Conservation (phyloP, 2,113 vertebrate species). For the Chaetorhynchus papuensis region DNA sequence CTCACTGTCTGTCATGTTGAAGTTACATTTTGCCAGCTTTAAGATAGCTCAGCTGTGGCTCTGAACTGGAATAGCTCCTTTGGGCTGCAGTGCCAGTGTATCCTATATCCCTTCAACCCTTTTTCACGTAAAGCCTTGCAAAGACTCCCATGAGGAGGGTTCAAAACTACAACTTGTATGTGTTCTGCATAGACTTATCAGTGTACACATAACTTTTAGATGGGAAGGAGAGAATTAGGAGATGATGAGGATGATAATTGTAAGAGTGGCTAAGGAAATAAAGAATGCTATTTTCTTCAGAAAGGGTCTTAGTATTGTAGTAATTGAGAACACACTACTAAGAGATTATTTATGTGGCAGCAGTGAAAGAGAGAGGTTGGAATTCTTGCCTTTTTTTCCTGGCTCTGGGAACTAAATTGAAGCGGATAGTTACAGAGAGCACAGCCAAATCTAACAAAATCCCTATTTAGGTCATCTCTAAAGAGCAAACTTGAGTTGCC, state of each 20-base stretch:
- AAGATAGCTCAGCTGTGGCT: neutral
- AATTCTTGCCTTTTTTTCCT: conserved; percentile 2
- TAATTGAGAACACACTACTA: neutral
- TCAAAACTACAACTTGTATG: neutral
- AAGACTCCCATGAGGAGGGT: neutral
- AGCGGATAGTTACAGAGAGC: neutral
- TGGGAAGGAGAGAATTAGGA: neutral
- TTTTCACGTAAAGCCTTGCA: neutral
- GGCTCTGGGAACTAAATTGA: neutral
- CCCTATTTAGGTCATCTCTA: conserved; percentile 6
- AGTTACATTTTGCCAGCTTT: neutral
- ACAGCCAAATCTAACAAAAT: conserved; percentile 24
- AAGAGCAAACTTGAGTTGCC: neutral
- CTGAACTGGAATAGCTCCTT: neutral
- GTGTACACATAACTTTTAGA: neutral
- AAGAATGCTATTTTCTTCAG: neutral
- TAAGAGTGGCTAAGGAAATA: neutral
- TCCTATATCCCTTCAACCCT: neutral
- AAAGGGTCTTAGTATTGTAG: neutral
- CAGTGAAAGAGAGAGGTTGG: neutral
- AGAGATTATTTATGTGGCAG: neutral
- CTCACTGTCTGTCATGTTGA: neutral
- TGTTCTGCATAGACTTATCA: neutral
- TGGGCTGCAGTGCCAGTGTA: neutral
- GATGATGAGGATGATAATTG: neutral